Percentiles rank a stretch among this genome's conserved stretches.
Conservation (phyloP, 1,140 invertebrate genomes). For the Drosophila rhopaloa region DNA sequence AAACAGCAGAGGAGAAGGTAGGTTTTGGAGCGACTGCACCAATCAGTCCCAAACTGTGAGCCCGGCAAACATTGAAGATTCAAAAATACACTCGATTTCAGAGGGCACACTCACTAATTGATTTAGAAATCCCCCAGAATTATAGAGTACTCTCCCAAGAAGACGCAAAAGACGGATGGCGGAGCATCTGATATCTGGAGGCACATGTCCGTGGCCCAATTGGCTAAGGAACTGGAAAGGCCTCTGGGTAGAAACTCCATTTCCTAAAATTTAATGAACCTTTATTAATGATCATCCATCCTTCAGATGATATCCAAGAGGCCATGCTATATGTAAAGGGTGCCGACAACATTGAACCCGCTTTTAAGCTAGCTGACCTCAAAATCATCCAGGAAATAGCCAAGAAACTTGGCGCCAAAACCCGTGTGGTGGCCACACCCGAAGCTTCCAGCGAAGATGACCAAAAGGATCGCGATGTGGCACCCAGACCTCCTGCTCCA, state of each 20-base stretch:
- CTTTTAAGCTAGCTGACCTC: slow-evolving; percentile 85
- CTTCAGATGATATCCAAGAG: slow-evolving; percentile 89
- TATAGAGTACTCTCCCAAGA: slow-evolving; percentile 86
- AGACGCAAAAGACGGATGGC: slow-evolving; percentile 51
- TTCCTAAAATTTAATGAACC: too few relatives aligned
- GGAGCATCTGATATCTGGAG: slow-evolving; percentile 89
- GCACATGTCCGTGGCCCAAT: slow-evolving; percentile 91
- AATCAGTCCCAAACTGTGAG: not conserved
- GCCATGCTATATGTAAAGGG: slow-evolving; percentile 88
- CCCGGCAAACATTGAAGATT: not conserved
- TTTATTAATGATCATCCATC: not conserved
- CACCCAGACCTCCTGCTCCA: slow-evolving; percentile 87
- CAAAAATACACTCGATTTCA: not conserved
- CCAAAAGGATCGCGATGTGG: slow-evolving; percentile 85
- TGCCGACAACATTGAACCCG: slow-evolving; percentile 84
- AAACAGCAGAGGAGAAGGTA: slow-evolving; percentile 85
- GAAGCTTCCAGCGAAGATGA: slow-evolving; percentile 64
- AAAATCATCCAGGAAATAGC: slow-evolving; percentile 88
- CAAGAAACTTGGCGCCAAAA: slow-evolving; percentile 88
- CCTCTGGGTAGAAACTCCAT: slow-evolving; percentile 55
- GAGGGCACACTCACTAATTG: slow-evolving; percentile 61
- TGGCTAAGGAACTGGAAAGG: slow-evolving; percentile 87
- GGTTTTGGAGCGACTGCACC: slow-evolving; percentile 37
- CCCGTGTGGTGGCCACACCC: slow-evolving; percentile 86
- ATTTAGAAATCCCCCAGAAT: slow-evolving; percentile 85